Evolutionary conservation across 2,888 invertebrate genomes (phyloP).

Genomic region (Gymnocheta viridis): DNA sequence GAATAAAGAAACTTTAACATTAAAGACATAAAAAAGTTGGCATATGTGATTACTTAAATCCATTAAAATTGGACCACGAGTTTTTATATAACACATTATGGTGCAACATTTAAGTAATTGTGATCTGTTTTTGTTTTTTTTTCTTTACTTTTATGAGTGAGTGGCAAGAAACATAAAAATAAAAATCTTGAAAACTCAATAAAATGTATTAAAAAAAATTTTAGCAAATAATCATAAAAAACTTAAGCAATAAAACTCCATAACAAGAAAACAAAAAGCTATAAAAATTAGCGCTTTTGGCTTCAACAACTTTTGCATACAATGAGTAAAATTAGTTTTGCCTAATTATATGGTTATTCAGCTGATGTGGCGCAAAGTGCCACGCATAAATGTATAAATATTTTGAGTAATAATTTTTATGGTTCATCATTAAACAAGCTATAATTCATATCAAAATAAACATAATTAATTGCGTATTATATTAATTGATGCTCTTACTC

Average conservation of each 20-base stretch:
- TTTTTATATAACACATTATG: not conserved
- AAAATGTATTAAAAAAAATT: not conserved
- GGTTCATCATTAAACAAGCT: not conserved
- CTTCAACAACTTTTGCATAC: not conserved
- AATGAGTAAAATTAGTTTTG: not conserved
- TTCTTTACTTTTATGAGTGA: not conserved
- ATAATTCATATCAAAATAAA: not conserved
- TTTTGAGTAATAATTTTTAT: not conserved
- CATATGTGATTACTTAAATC: slow-evolving; percentile 12
- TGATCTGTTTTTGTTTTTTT: not conserved
- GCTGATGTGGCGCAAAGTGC: not conserved
- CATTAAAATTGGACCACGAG: not conserved
- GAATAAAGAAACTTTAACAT: slow-evolving; percentile 39
- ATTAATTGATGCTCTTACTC: not conserved
- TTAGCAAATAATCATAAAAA: slow-evolving; percentile 28
- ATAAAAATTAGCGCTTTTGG: slow-evolving; percentile 2
- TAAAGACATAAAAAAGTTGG: slow-evolving; percentile 22
- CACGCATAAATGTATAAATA: not conserved
- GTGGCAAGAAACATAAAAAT: not conserved
- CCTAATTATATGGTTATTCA: not conserved
- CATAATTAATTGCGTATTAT: not conserved
- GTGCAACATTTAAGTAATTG: not conserved
- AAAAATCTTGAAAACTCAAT: not conserved
- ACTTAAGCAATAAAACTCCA: slow-evolving; percentile 32
- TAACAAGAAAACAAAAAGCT: slow-evolving; percentile 7